Evolutionary conservation across 2,113 vertebrate species (phyloP), one percentile per base, ranked within the genome.

Genomic region (Odocoileus hemionus): DNA sequence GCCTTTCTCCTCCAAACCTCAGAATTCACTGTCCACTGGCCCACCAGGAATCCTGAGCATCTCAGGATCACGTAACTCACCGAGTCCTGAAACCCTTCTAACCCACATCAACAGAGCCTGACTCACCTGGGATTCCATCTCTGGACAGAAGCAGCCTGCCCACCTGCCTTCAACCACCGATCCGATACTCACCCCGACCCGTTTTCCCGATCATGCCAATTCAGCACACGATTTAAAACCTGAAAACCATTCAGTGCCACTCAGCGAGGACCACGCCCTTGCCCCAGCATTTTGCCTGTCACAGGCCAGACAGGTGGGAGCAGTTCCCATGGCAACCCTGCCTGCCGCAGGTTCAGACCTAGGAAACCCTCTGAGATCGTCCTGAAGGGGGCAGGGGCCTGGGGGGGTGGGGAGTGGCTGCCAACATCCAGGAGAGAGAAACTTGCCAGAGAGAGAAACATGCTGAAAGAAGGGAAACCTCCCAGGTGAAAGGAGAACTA

Each of bases 31-130:
- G 64, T 58, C 80, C 74, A 33, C 47, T 5, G 67, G 39, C n/a
- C 87, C 84, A 58, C 57, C 50, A 10, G 89, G 76, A 96, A 93
- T 28, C 95, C 92, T 94, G 93, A 92, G 92, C 58, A 96, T 87
- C n/a, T 83, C 39, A 97, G 95, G 91, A 87, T 90, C 54, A 39
- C 9, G 11, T 91, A 60, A 95, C 91, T 96, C 95, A 39, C 79
- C 57, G 33, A 94, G 54, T 91, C 95, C 97, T 50, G 54, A 85
- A 85, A 70, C 91, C 55, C 45, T 92, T 83, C 86, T 26, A 55
- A 61, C 57, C 76, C 23, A 60, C 91, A 33, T 47, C 79, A 10
- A 26, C 13, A 1, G 54, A 92, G 74, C 95, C 74, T 9, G 21
- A 78, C 86, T 93, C 89, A 7, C 15, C 83, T 7, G 52, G 45